Evolutionary conservation across 2,888 invertebrate genomes (phyloP).

Genomic region (Erebia ligea): DNA sequence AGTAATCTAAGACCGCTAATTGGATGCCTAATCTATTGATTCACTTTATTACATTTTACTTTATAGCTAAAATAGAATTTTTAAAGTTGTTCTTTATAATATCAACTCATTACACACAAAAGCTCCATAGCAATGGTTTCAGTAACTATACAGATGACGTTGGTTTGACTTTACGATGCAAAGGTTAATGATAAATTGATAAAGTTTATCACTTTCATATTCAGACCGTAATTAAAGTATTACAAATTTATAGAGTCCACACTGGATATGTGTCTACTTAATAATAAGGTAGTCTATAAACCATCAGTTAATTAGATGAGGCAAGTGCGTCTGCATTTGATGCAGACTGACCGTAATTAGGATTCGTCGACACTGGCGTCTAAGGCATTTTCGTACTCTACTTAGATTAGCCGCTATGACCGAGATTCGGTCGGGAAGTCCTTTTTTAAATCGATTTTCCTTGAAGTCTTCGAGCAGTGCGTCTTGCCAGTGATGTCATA

Average conservation of each 20-base stretch:
- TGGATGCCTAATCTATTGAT: too few relatives aligned
- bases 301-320: constrained; percentile 12
- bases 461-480: too few relatives aligned
- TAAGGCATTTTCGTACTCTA: too few relatives aligned
- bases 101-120: neutral
- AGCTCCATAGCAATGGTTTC: neutral
- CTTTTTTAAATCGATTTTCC: too few relatives aligned
- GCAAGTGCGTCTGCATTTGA: constrained; percentile 4
- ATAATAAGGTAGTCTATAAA: constrained; percentile 6
- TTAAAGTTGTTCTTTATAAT: too few relatives aligned
- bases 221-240: neutral
- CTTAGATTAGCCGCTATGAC: too few relatives aligned
- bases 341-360: constrained; percentile 10
- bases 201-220: neutral
- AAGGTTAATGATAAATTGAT: neutral
- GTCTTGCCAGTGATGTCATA: too few relatives aligned
- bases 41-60: too few relatives aligned
- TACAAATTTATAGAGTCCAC: constrained; percentile 9
- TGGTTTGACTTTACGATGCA: neutral
- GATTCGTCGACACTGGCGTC: neutral
- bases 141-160: neutral
- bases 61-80: too few relatives aligned
- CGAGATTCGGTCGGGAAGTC: too few relatives aligned
- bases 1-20: too few relatives aligned
- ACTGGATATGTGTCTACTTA: neutral